Evolutionary conservation across 2,797 vertebrate species (phyloP).

Genomic region (Chelmon rostratus): DNA sequence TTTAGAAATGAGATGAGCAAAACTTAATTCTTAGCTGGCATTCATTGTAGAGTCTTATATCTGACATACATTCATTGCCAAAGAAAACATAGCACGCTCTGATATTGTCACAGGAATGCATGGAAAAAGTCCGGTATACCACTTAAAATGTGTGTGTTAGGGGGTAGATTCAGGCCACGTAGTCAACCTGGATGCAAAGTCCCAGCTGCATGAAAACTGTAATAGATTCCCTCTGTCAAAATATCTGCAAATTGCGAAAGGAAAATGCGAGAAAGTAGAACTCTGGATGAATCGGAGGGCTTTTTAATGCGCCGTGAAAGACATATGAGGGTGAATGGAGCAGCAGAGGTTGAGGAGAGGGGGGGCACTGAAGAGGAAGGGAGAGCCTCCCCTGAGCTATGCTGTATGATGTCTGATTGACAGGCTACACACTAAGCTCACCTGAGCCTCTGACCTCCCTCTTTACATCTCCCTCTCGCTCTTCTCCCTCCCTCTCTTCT

Average conservation of each 20-base stretch:
- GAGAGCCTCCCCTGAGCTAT: conserved; percentile 67
- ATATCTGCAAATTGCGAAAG: conserved; percentile 23
- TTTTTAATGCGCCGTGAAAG: conserved; percentile 49
- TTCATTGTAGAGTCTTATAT: conserved; percentile 14
- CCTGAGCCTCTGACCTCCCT: conserved; percentile 81
- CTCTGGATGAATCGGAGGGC: conserved; percentile 28
- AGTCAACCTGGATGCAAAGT: conserved; percentile 6
- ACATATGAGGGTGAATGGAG: conserved; percentile 43
- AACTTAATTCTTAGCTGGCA: not conserved
- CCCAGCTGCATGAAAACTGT: conserved; percentile 21
- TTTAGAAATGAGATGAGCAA: not conserved
- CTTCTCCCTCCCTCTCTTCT: conserved; percentile 44
- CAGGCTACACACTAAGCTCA: conserved; percentile 79
- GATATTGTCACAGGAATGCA: conserved; percentile 5
- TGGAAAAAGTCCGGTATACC: not conserved
- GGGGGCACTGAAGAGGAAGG: conserved; percentile 43
- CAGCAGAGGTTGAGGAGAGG: conserved; percentile 50
- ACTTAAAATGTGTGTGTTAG: not conserved
- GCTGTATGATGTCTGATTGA: conserved; percentile 79
- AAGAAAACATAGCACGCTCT: conserved; percentile 23
- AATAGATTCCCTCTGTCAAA: conserved; percentile 34
- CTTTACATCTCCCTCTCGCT: conserved; percentile 64
- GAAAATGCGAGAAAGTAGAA: conserved; percentile 25
- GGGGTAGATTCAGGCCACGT: not conserved
- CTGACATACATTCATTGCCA: conserved; percentile 19